Conservation (phyloP, 2,797 vertebrate genomes). For the Chiroxiphia lanceolata region DNA sequence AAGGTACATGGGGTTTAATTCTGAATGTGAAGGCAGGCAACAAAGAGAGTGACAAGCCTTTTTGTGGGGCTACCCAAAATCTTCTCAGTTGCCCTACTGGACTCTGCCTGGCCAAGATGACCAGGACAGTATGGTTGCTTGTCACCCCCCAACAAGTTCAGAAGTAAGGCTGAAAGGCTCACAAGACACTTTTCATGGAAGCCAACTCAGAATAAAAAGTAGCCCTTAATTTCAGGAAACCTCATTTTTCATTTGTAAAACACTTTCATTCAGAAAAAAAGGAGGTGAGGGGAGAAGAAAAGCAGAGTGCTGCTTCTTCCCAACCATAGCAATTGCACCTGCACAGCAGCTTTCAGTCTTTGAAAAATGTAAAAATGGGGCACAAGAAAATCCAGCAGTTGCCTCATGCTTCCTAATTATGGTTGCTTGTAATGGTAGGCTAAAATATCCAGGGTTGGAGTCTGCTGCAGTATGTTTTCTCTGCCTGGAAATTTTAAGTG, state of each 20-base stretch:
- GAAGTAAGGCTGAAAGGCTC: not conserved
- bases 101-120: not conserved
- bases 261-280: constrained; percentile 54
- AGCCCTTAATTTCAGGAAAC: constrained; percentile 60
- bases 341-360: not conserved
- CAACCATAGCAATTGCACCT: not conserved
- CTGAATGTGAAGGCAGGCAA: not conserved
- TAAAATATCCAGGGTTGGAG: not conserved
- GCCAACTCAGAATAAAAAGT: constrained; percentile 28
- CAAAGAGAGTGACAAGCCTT: accelerated
- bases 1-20: accelerated
- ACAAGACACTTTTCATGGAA: constrained; percentile 6
- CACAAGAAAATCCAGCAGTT: not conserved
- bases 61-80: not conserved
- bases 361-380: not conserved
- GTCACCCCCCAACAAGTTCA: not conserved
- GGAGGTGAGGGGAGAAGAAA: not conserved
- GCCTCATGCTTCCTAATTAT: not conserved
- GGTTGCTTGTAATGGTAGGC: not conserved
- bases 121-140: accelerated
- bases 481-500: constrained; percentile 18
- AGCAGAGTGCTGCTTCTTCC: not conserved
- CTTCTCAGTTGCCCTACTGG: not conserved
- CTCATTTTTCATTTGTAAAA: constrained; percentile 44
- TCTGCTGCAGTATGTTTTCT: not conserved